Evolutionary conservation across 2,888 invertebrate species (phyloP).

Genomic region (Campopleginae sp.): DNA sequence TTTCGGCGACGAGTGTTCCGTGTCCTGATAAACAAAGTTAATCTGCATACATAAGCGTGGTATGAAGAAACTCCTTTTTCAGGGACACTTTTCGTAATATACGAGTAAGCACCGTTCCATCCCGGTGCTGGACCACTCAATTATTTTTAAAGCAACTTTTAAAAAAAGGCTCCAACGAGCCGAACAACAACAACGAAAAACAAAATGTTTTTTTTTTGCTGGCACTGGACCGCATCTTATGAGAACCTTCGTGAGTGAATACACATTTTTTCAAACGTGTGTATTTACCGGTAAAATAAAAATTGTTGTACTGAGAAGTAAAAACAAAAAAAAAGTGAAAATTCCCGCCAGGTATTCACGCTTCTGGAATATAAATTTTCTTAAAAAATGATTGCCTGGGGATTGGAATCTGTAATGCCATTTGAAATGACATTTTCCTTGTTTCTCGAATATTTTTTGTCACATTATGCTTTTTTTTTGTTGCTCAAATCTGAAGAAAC

Average conservation of each 20-base stretch:
- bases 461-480: neutral
- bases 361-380: neutral
- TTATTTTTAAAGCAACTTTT: neutral
- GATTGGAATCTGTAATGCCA: neutral
- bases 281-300: too few relatives aligned
- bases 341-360: neutral
- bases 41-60: slow-evolving; percentile 71
- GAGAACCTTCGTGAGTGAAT: neutral
- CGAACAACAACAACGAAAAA: neutral
- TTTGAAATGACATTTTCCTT: neutral
- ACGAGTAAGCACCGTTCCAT: neutral
- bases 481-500: too few relatives aligned
- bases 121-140: slow-evolving; percentile 13
- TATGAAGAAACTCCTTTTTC: slow-evolving; percentile 29
- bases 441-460: neutral
- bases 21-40: slow-evolving; percentile 74
- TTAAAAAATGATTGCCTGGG: neutral
- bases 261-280: neutral
- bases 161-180: neutral
- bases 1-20: slow-evolving; percentile 67
- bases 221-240: neutral
- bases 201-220: neutral
- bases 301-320: neutral
- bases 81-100: neutral
- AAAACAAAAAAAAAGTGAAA: neutral